Base-by-base conservation (phyloP, 2,888 invertebrate species). In the Sphinx pinastri region DNA sequence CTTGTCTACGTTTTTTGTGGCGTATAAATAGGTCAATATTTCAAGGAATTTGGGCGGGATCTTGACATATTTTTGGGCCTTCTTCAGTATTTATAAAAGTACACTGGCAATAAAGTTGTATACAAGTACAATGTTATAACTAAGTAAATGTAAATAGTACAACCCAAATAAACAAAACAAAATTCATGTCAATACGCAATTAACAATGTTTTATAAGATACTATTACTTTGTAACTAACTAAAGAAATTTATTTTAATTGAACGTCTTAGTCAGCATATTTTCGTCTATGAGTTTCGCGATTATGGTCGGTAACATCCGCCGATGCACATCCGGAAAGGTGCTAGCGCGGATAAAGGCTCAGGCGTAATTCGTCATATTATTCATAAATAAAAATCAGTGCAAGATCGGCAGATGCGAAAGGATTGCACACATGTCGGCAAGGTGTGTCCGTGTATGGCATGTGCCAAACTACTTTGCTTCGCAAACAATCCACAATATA, bases 331-430 rank as follows among this genome's bases (percentile, higher is more conserved):
- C 93, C 93, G 93, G 90, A 88, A 94, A 94, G 93, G 93, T 94
- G 93, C 82, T 83, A 87, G 83, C 82, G 84, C 87, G 86, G 82
- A 92, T 92, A 92, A 93, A 90, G 84, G 90, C 81, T 77, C 82
- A 84, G 82, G 82, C 83, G 91, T 92, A 92, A 91, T 93, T 94
- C 93, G 92, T 93, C 93, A 94, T 93, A 93, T 92, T 91, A 91
- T 92, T 93, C 92, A 92, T 89, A 91, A 87, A 91, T 92, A 91
- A 90, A 91, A 93, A 93, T 93, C 92, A 91, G 91, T 91, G 92
- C 92, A 63, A 63, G 63, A 63, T 63, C 19, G 63, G 63, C 63
- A 92, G 93, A 93, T 94, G 93, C 82, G 90, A 93, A 93, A 93
- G 93, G 93, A 93, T 93, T 93, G 91, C 91, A 91, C 90, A 90